These are phyloP conservation scores for Eubasilissa regina DNA, from an alignment of 1,140 invertebrate genomes.

Conservation along the genomic window DNA sequence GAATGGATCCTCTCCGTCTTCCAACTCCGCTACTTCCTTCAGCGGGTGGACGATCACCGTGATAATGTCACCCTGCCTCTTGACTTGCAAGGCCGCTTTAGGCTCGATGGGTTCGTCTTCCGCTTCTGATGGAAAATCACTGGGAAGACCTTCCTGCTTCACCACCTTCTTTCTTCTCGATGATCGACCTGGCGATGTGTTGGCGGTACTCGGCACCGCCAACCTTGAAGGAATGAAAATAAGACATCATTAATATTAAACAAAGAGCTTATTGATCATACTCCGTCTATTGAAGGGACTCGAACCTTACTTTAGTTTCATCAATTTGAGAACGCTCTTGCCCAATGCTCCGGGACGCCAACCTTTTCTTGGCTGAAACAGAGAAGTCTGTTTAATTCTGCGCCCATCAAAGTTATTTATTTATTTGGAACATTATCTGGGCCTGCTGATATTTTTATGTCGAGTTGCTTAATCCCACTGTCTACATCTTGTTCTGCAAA, in stretches of 20 bases:
- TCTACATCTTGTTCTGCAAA: no score
- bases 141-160: constrained; percentile 62
- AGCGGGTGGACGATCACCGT: constrained; percentile 74
- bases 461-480: no score
- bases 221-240: background rate
- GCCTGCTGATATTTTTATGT: no score
- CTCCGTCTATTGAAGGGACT: constrained; percentile 61
- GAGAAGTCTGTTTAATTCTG: background rate
- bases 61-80: constrained; percentile 73
- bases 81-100: constrained; percentile 68
- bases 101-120: constrained; percentile 43
- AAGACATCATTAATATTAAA: constrained; percentile 56
- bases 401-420: no score
- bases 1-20: constrained; percentile 73
- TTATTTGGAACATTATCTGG: no score
- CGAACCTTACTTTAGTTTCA: constrained; percentile 62
- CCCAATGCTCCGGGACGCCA: constrained; percentile 73
- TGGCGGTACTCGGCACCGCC: background rate
- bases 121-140: constrained; percentile 57
- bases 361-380: constrained; percentile 68
- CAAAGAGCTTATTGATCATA: no score
- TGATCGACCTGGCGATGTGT: background rate
- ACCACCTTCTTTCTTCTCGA: constrained; percentile 66
- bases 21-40: constrained; percentile 70
- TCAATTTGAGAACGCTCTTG: constrained; percentile 70